Evolutionary conservation across 2,113 vertebrate species (phyloP).

Genomic region (Glaucomys volans): DNA sequence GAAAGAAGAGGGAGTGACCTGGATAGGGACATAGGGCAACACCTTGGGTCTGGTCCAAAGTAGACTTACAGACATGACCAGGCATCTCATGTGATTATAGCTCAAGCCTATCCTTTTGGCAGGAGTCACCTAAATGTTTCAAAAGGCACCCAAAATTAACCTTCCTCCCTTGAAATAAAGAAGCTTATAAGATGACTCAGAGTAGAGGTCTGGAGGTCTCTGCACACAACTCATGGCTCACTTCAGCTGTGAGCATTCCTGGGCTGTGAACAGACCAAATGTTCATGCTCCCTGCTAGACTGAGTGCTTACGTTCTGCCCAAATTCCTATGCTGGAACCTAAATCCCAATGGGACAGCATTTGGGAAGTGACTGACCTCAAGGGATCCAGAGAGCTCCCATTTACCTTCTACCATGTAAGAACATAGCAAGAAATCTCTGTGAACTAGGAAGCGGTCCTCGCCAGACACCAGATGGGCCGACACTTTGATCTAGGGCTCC

Average conservation of each 20-base stretch:
- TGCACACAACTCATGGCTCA: not conserved
- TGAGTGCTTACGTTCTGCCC: not conserved
- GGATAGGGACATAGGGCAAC: not conserved
- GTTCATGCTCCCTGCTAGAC: not conserved
- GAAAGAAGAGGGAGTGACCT: not conserved
- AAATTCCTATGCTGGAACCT: not conserved
- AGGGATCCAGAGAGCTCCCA: too few relatives aligned
- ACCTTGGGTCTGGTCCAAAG: constrained; percentile 30
- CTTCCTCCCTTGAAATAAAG: constrained; percentile 25
- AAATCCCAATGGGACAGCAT: not conserved
- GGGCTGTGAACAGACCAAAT: not conserved
- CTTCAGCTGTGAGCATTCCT: not conserved
- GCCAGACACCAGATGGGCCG: not conserved
- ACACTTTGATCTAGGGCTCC: not conserved
- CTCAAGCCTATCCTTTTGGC: constrained; percentile 20
- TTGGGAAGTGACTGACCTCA: not conserved
- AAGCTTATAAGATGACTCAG: not conserved
- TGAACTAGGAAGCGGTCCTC: not conserved
- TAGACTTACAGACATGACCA: constrained; percentile 15
- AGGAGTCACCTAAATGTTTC: constrained; percentile 31
- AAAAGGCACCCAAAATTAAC: constrained; percentile 14
- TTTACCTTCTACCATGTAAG: not conserved
- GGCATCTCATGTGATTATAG: not conserved
- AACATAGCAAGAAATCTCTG: not conserved
- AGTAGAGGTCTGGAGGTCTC: not conserved